Evolutionary conservation across 2,888 invertebrate genomes (phyloP).

Genomic region (Lithosia quadra): DNA sequence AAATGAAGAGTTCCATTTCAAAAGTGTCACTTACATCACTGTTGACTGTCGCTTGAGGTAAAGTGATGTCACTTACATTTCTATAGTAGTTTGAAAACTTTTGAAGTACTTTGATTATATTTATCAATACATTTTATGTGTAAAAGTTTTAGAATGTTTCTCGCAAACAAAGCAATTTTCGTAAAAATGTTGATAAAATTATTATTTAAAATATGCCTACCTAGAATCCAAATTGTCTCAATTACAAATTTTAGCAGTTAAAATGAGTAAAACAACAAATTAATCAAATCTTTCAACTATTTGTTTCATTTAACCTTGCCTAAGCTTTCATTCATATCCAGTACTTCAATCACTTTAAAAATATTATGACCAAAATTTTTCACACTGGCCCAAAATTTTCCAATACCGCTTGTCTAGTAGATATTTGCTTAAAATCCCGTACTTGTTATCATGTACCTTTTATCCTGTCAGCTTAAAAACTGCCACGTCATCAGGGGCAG

Average conservation of each 20-base stretch:
- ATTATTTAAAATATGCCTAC: no score
- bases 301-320: background rate
- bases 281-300: no score
- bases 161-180: no score
- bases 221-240: background rate
- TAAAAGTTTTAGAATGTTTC: no score
- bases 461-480: conserved; percentile 42
- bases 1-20: no score
- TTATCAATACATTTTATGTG: no score
- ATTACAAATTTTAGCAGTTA: background rate
- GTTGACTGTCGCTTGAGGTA: no score
- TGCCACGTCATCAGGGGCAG: conserved; percentile 47
- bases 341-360: background rate
- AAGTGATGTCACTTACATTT: no score
- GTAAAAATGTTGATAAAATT: no score
- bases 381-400: conserved; percentile 7
- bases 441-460: conserved; percentile 41
- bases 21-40: no score
- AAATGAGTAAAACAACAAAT: background rate
- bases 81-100: no score
- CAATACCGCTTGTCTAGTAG: conserved; percentile 31
- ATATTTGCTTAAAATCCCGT: conserved; percentile 39
- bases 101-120: no score
- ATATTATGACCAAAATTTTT: background rate
- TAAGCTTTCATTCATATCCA: background rate